A percentile compares a stretch with the other conserved stretches of the same genome.
Conservation (phyloP, 2,888 invertebrate species). For the Hofmannophila pseudospretella region DNA sequence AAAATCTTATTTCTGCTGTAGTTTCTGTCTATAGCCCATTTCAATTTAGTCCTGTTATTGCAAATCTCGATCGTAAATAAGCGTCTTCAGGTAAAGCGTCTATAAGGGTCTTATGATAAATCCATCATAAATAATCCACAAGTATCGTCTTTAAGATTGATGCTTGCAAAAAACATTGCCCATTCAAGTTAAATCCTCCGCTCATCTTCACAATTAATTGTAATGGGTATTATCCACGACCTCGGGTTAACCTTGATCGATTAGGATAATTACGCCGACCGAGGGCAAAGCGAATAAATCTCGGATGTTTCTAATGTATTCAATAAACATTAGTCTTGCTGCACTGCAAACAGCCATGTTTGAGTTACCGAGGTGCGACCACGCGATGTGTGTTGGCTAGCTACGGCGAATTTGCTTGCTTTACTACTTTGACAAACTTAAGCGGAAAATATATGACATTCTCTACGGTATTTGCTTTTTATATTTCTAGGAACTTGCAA, state of each 20-base stretch:
- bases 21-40: too few relatives aligned
- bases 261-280: slow-evolving; percentile 27
- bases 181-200: not conserved
- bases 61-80: too few relatives aligned
- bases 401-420: slow-evolving; percentile 5
- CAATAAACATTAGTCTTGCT: slow-evolving; percentile 25
- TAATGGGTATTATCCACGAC: slow-evolving; percentile 22
- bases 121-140: not conserved
- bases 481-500: too few relatives aligned
- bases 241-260: slow-evolving; percentile 32
- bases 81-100: too few relatives aligned
- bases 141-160: not conserved
- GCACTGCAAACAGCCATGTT: slow-evolving; percentile 19
- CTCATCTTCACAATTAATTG: slow-evolving; percentile 5
- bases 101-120: too few relatives aligned
- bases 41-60: too few relatives aligned
- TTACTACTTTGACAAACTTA: not conserved
- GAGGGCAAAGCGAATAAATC: slow-evolving; percentile 28
- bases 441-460: too few relatives aligned
- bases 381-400: not conserved
- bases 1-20: not conserved
- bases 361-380: slow-evolving; percentile 10
- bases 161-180: not conserved
- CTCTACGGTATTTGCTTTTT: too few relatives aligned
- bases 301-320: slow-evolving; percentile 32